These are phyloP conservation scores for Cerceris ruficornis DNA, from an alignment of 2,888 invertebrate species.

Conservation along the genomic window DNA sequence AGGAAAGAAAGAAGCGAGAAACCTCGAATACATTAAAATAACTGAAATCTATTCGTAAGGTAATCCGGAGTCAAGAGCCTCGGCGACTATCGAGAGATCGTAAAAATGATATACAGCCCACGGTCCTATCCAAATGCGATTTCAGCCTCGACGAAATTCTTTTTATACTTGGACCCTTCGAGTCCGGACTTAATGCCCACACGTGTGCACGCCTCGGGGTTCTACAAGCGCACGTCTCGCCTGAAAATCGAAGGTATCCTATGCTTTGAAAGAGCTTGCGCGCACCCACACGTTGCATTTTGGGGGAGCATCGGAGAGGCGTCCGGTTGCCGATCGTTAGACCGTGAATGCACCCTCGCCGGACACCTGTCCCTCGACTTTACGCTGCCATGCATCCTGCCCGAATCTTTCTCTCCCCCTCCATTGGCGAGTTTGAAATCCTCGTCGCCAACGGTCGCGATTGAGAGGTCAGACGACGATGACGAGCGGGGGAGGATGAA, in stretches of 20 bases:
- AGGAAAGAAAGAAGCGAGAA: background rate
- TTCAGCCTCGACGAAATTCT: slow-evolving; percentile 26
- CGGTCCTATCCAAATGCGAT: slow-evolving; percentile 13
- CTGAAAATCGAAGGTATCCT: slow-evolving; percentile 44
- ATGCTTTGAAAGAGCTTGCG: slow-evolving; percentile 46
- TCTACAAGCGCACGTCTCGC: background rate
- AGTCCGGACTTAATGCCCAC: slow-evolving; percentile 35
- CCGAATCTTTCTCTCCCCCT: slow-evolving; percentile 41
- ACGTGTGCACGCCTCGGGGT: slow-evolving; percentile 13
- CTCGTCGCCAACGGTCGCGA: background rate
- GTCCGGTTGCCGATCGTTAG: slow-evolving; percentile 64
- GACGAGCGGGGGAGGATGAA: background rate
- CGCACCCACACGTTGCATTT: slow-evolving; percentile 43
- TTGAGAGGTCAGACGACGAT: background rate
- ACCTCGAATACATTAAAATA: background rate
- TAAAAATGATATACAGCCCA: slow-evolving; percentile 18
- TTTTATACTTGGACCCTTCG: slow-evolving; percentile 14
- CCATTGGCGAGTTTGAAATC: slow-evolving; percentile 7
- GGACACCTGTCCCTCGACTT: slow-evolving; percentile 70
- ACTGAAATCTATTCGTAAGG: background rate
- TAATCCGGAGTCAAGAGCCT: background rate
- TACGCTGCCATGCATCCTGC: slow-evolving; percentile 57
- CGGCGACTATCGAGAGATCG: slow-evolving; percentile 1
- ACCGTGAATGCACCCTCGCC: slow-evolving; percentile 70
- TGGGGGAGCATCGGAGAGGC: slow-evolving; percentile 46